A percentile compares a stretch with the other conserved stretches of the same genome.
Conservation (phyloP, 2,888 invertebrate species). For the Trissonchulus sp. region DNA sequence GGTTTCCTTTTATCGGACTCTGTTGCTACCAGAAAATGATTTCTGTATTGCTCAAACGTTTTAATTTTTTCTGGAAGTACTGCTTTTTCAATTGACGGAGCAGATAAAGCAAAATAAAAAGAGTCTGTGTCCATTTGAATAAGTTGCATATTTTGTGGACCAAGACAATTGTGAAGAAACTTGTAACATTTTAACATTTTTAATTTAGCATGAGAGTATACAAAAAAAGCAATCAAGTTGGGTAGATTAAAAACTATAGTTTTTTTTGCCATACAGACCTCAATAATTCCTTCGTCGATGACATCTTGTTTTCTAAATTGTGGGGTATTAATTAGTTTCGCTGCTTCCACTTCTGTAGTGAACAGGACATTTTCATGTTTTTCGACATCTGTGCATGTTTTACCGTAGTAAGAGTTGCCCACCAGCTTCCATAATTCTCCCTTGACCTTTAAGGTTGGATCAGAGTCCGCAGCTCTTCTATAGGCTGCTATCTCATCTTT, state of each 20-base stretch:
- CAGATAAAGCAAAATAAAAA: neutral
- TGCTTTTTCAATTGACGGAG: neutral
- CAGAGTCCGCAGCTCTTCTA: neutral
- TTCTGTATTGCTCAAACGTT: neutral
- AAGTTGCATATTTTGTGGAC: neutral
- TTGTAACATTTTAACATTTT: neutral
- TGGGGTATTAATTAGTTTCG: neutral
- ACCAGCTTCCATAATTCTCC: slow-evolving; percentile 7
- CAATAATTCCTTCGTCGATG: neutral
- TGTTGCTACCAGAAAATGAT: neutral
- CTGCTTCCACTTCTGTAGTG: neutral
- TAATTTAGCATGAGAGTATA: neutral
- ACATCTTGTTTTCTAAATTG: neutral
- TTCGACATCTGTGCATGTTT: neutral
- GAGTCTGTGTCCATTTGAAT: slow-evolving; percentile 8
- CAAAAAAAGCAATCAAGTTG: neutral
- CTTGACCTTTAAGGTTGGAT: slow-evolving; percentile 6
- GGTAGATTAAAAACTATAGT: neutral
- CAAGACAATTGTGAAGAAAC: neutral
- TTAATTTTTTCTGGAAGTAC: too few species aligned
- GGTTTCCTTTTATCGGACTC: neutral
- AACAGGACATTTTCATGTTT: slow-evolving; percentile 7
- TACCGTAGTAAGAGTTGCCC: slow-evolving; percentile 12
- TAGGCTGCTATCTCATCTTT: neutral
- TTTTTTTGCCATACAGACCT: neutral